Percentiles rank a stretch among this genome's conserved stretches.
Conservation (phyloP, 2,113 vertebrate species). For the Prochilodus magdalenae region DNA sequence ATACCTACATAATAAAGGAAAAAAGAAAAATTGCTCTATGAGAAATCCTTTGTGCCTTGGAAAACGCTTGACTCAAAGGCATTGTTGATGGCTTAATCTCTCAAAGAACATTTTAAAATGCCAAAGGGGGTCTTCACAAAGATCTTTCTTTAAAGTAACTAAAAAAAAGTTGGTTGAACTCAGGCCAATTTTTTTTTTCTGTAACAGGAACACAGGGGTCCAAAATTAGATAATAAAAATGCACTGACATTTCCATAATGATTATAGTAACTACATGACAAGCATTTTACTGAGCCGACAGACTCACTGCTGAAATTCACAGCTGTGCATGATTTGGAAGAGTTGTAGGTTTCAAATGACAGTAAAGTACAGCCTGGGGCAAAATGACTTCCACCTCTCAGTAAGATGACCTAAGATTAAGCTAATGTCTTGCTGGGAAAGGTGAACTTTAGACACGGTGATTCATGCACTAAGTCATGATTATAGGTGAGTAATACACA, state of each 20-base stretch:
- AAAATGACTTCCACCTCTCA: neutral
- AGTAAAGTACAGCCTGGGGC: neutral
- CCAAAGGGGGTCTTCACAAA: neutral
- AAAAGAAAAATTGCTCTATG: too few species aligned
- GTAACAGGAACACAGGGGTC: neutral
- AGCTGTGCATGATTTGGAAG: neutral
- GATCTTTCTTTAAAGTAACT: too few species aligned
- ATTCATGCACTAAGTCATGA: slow-evolving; percentile 10
- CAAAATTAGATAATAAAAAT: neutral
- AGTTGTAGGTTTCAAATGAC: neutral
- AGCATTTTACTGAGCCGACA: neutral
- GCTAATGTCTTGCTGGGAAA: slow-evolving; percentile 17
- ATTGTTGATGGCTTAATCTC: neutral
- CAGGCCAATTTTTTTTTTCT: too few species aligned
- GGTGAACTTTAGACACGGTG: slow-evolving; percentile 25
- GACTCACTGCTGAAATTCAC: neutral
- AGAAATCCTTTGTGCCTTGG: neutral
- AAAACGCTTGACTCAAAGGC: neutral
- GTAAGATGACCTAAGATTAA: slow-evolving; percentile 15
- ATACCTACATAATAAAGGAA: neutral
- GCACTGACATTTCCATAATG: neutral
- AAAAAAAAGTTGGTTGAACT: neutral
- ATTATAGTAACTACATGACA: neutral
- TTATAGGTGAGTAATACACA: slow-evolving; percentile 6
- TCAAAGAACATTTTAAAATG: neutral